A percentile compares a stretch with the other conserved stretches of the same genome.
Conservation (phyloP, 2,797 vertebrate species). For the Coregonus ussuriensis region DNA sequence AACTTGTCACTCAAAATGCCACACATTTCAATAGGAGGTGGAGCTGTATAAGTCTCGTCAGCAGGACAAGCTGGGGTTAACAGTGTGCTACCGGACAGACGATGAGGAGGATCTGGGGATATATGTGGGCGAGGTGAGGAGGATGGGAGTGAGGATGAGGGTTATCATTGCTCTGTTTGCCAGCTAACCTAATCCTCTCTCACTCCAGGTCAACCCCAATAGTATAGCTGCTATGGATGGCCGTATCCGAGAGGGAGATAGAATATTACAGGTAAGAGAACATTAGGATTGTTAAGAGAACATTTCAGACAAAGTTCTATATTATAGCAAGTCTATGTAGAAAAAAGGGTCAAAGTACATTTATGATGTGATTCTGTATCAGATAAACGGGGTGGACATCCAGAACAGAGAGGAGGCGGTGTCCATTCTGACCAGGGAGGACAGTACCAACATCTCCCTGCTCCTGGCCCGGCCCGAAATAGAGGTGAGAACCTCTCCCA, state of each 20-base stretch:
- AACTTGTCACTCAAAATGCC: background rate
- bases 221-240: conserved; percentile 91
- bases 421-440: conserved; percentile 87
- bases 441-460: conserved; percentile 90
- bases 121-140: conserved; percentile 86
- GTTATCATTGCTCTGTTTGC: background rate
- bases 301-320: background rate
- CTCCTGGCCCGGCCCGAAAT: conserved; percentile 89
- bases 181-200: background rate
- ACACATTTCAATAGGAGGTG: conserved; percentile 78
- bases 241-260: conserved; percentile 89
- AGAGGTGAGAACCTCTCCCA: conserved; percentile 74
- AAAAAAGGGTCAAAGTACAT: background rate
- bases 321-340: background rate
- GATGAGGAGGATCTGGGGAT: conserved; percentile 91
- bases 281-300: background rate
- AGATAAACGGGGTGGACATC: conserved; percentile 93
- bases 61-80: conserved; percentile 90
- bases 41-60: conserved; percentile 87
- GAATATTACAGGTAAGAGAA: conserved; percentile 84
- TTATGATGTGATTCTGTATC: conserved; percentile 11
- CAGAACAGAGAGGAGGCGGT: conserved; percentile 92
- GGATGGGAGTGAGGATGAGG: background rate
- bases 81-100: conserved; percentile 90
- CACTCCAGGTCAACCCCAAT: conserved; percentile 87